Evolutionary conservation across 2,113 vertebrate species (phyloP), one percentile per base, ranked within the genome.

Genomic region (Chrysochloris asiatica): DNA sequence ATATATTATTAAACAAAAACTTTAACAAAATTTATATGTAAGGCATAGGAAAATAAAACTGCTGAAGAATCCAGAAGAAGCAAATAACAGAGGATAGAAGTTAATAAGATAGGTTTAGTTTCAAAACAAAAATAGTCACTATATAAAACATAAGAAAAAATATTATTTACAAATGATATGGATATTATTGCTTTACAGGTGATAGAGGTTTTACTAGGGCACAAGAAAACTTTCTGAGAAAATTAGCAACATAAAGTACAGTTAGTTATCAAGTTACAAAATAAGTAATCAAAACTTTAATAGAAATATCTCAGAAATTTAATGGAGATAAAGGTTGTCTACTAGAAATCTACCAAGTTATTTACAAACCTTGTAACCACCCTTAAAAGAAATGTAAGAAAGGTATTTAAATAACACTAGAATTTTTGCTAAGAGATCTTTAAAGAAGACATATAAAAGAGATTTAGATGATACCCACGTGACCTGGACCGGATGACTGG

Each of bases 241-340:
- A 78, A 48, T 24, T 7, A 81, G 47, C n/a, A 61, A 13, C 30
- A 59, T 19, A 79, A 88, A 73, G 5, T 30, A 79, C 59, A 56
- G 54, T 56, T 56, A 19, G 19, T 30, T 85, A 77, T 19, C 30
- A 61, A 76, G 12, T 65, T 77, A 88, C 2, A 79, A 77, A 90
- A 63, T 45, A 77, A 72, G 88, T 90, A 77, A 78, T 38, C 33
- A 86, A 93, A 47, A 61, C 83, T 73, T 87, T 92, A 36, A 6
- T 48, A 90, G 22, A 83, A 84, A 45, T n/a, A n/a, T 33, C 19
- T 77, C 36, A 78, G 8, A 4, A 81, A 91, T 43, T 76, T 73
- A 82, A 82, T 63, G 3, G 8, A 8, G 71, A 91, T 86, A 61
- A 91, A 76, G 93, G 82, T 54, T 67, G n/a, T n/a, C n/a, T n/a